Percentiles rank a stretch among this genome's conserved stretches.
Conservation (phyloP, 2,797 vertebrate genomes). For the Gila robusta region DNA sequence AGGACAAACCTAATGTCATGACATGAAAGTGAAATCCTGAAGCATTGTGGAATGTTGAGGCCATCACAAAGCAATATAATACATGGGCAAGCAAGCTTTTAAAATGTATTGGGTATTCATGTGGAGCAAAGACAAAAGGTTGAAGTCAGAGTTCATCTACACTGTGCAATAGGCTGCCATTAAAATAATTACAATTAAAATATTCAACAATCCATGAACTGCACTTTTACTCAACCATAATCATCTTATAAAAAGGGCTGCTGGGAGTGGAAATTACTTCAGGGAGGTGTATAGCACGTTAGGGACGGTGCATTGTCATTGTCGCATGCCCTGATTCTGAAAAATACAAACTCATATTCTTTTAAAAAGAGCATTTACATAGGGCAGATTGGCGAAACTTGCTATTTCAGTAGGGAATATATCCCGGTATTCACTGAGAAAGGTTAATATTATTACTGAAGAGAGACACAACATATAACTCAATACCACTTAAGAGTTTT, state of each 20-base stretch:
- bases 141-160: conserved; percentile 11
- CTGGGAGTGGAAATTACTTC: conserved; percentile 1
- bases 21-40: conserved; percentile 9
- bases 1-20: background rate
- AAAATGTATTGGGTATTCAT: conserved; percentile 20
- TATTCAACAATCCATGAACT: conserved; percentile 33
- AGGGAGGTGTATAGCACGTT: conserved; percentile 2
- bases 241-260: conserved; percentile 24
- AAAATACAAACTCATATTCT: conserved; percentile 33
- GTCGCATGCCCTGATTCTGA: conserved; percentile 50
- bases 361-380: conserved; percentile 40
- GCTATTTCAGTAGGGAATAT: conserved; percentile 31
- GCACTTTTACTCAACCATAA: conserved; percentile 23
- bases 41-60: background rate
- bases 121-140: conserved; percentile 39
- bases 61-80: conserved; percentile 13
- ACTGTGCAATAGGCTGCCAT: conserved; percentile 16
- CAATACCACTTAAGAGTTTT: conserved; percentile 44
- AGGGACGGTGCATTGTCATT: conserved; percentile 22
- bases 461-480: conserved; percentile 48
- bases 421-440: conserved; percentile 45
- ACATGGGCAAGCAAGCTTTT: background rate
- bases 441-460: conserved; percentile 56
- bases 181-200: conserved; percentile 43
- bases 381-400: background rate